Percentiles rank a stretch among this genome's conserved stretches.
phyloP scores from a whole-genome alignment of 2,797 vertebrate genomes.

The Sebastes variabilis region DNA sequence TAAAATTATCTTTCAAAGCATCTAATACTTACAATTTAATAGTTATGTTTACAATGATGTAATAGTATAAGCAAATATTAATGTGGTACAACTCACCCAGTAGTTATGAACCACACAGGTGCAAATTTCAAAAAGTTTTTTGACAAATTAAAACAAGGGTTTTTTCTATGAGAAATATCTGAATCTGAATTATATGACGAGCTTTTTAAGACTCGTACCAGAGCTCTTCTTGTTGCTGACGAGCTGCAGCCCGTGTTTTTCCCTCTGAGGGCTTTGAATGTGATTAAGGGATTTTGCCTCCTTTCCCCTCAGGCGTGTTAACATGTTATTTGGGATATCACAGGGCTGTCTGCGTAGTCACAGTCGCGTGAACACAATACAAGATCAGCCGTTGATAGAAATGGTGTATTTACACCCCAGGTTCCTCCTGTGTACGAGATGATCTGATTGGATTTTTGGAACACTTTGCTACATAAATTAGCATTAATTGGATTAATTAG shows the following conservation, averaged over 20 bases:
- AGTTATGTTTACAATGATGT: too few species aligned
- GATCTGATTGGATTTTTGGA: neutral
- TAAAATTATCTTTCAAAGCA: too few species aligned
- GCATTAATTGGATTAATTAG: neutral
- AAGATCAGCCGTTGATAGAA: conserved; percentile 21
- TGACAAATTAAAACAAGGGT: rapidly evolving
- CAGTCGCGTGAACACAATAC: conserved; percentile 7
- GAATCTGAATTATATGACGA: neutral
- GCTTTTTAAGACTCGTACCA: neutral
- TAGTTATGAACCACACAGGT: neutral
- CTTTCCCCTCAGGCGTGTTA: conserved; percentile 3
- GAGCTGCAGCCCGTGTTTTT: neutral
- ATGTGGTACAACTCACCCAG: neutral
- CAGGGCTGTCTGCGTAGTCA: neutral
- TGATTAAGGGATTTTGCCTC: conserved; percentile 16
- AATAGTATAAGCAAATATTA: neutral
- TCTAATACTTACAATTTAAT: too few species aligned
- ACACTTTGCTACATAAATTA: neutral
- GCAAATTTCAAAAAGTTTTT: neutral
- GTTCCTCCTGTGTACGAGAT: neutral
- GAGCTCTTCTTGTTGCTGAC: neutral
- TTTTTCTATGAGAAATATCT: neutral
- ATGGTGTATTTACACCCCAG: neutral
- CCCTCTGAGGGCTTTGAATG: neutral
- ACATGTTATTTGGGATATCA: conserved; percentile 18